Evolutionary conservation across 2,888 invertebrate genomes (phyloP).

Genomic region (Scotopteryx bipunctaria): DNA sequence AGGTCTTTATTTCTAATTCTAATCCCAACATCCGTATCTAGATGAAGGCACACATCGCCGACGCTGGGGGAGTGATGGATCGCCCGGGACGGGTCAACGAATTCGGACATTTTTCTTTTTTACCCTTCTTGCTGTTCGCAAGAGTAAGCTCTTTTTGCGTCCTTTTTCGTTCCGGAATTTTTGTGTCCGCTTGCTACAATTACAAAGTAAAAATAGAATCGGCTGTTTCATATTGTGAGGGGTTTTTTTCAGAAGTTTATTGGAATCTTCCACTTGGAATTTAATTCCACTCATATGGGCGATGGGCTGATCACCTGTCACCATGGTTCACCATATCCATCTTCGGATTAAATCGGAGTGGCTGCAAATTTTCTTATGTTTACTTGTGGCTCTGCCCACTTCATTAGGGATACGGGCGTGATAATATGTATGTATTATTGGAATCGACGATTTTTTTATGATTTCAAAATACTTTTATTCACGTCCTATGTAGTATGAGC

Average conservation of each 20-base stretch:
- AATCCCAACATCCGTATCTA: constrained; percentile 72
- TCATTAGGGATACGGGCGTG: too few relatives aligned
- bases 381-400: too few relatives aligned
- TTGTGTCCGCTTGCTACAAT: constrained; percentile 77
- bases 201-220: constrained; percentile 81
- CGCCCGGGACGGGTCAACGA: constrained; percentile 84
- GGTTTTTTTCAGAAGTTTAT: constrained; percentile 30
- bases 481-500: too few relatives aligned
- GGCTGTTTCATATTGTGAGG: constrained; percentile 69
- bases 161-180: constrained; percentile 79
- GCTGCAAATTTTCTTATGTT: too few relatives aligned
- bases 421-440: too few relatives aligned
- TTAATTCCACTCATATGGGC: too few relatives aligned
- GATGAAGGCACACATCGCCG: constrained; percentile 57
- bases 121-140: constrained; percentile 83
- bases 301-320: too few relatives aligned
- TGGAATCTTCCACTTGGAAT: too few relatives aligned
- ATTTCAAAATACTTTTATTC: too few relatives aligned
- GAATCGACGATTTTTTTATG: too few relatives aligned
- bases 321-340: too few relatives aligned
- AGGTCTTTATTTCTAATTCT: constrained; percentile 56
- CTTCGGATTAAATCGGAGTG: too few relatives aligned
- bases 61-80: constrained; percentile 82
- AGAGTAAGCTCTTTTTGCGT: constrained; percentile 82
- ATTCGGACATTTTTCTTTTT: constrained; percentile 85